Conservation (phyloP, 2,888 invertebrate genomes). For the Chrysina gloriosa region DNA sequence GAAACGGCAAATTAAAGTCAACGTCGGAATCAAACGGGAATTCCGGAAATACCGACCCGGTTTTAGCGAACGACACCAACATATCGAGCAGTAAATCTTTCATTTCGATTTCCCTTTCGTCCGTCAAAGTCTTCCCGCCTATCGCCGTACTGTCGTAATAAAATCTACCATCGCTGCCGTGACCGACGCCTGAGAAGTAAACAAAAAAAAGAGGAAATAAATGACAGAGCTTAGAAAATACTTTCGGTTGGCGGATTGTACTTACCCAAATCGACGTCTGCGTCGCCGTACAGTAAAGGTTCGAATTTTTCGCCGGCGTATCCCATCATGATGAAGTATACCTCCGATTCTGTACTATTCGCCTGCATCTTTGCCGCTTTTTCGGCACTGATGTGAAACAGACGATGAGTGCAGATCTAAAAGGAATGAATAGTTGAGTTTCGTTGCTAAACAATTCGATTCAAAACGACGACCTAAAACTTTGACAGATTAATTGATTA, state of each 20-base stretch:
- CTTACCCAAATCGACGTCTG: conserved; percentile 12
- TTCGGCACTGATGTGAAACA: conserved; percentile 63
- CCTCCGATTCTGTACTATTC: conserved; percentile 64
- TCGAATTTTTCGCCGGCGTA: conserved; percentile 7
- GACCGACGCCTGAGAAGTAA: conserved; percentile 26
- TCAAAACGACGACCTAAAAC: too few relatives aligned
- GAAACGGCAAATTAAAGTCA: not conserved
- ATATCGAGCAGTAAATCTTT: conserved; percentile 32
- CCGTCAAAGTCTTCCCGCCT: not conserved
- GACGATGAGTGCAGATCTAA: conserved; percentile 63
- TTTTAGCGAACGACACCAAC: conserved; percentile 34
- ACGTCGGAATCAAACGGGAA: not conserved
- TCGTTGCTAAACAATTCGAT: too few relatives aligned
- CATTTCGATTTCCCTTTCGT: conserved; percentile 28
- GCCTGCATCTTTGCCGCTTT: conserved; percentile 53
- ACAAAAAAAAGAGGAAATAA: too few relatives aligned
- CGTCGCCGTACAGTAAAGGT: not conserved
- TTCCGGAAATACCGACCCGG: conserved; percentile 15
- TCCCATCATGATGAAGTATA: conserved; percentile 65
- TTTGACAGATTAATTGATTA: too few relatives aligned
- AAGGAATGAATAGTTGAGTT: too few relatives aligned
- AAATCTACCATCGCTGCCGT: conserved; percentile 29
- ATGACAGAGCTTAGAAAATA: not conserved
- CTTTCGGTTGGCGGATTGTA: not conserved
- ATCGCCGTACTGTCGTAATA: conserved; percentile 18